Conservation (phyloP, 2,888 invertebrate species). For the Cyrtodaria siliqua region DNA sequence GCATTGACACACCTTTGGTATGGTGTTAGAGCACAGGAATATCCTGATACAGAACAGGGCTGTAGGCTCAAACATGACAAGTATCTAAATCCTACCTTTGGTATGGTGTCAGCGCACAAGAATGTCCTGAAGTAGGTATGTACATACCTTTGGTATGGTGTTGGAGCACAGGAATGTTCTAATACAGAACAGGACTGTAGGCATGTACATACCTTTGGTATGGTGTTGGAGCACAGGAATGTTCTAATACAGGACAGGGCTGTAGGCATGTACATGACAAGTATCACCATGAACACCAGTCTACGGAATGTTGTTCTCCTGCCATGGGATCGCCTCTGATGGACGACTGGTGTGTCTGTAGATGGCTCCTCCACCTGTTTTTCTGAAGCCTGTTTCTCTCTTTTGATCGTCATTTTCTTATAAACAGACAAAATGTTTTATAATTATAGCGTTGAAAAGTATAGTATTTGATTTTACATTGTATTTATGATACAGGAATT, state of each 20-base stretch:
- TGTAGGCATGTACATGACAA: slow-evolving; percentile 61
- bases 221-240: slow-evolving; percentile 52
- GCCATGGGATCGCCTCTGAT: background rate
- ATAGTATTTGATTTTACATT: too few species aligned
- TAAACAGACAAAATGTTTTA: background rate
- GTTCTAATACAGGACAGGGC: slow-evolving; percentile 47
- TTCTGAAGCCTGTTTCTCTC: background rate
- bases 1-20: slow-evolving; percentile 11
- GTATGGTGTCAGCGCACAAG: slow-evolving; percentile 41
- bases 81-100: background rate
- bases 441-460: too few species aligned
- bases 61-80: too few species aligned
- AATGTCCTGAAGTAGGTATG: slow-evolving; percentile 49
- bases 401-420: background rate
- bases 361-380: too few species aligned
- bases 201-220: slow-evolving; percentile 64
- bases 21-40: slow-evolving; percentile 48
- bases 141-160: slow-evolving; percentile 59
- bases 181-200: slow-evolving; percentile 45
- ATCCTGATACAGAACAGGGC: slow-evolving; percentile 42
- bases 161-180: slow-evolving; percentile 55
- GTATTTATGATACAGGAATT: too few species aligned
- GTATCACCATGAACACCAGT: slow-evolving; percentile 44
- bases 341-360: background rate
- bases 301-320: slow-evolving; percentile 33